Evolutionary conservation across 1,140 invertebrate species (phyloP).

Genomic region (Psilanteris sp.): DNA sequence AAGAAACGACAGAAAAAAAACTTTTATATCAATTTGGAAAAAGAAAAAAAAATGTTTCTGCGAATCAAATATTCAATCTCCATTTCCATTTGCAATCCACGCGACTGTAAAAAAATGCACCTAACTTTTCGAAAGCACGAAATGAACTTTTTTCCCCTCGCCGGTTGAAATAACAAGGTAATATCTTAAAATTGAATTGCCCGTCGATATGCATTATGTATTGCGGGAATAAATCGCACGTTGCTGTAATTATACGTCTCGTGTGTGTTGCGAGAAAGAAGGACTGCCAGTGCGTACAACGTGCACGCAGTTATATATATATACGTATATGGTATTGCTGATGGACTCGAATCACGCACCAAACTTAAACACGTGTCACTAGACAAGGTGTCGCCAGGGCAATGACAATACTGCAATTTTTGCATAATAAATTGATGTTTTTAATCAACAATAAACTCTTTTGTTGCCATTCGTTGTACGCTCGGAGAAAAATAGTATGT

Average conservation of each 20-base stretch:
- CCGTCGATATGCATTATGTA: slow-evolving; percentile 54
- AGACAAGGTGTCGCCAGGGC: slow-evolving; percentile 58
- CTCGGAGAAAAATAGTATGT: too few species aligned
- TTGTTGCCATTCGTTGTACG: too few species aligned
- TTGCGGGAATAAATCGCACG: slow-evolving; percentile 46
- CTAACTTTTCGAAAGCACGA: slow-evolving; percentile 28
- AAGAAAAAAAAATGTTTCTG: too few species aligned
- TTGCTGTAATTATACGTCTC: slow-evolving; percentile 56
- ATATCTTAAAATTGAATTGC: slow-evolving; percentile 50
- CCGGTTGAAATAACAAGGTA: slow-evolving; percentile 27
- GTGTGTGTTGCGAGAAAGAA: slow-evolving; percentile 43
- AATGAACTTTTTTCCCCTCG: slow-evolving; percentile 6
- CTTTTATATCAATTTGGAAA: too few species aligned
- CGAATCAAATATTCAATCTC: slow-evolving; percentile 20
- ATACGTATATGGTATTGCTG: slow-evolving; percentile 36
- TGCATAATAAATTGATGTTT: too few species aligned
- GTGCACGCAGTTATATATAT: slow-evolving; percentile 12
- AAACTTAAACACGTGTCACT: slow-evolving; percentile 51
- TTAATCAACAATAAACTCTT: too few species aligned
- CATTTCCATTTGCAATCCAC: slow-evolving; percentile 9
- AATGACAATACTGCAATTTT: slow-evolving; percentile 26
- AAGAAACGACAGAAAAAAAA: background rate
- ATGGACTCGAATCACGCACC: slow-evolving; percentile 59
- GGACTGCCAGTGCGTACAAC: slow-evolving; percentile 44
- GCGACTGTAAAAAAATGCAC: slow-evolving; percentile 32